Evolutionary conservation across 2,888 invertebrate genomes (phyloP), one percentile per base, ranked within the genome.

Genomic region (Pollenia angustigena): DNA sequence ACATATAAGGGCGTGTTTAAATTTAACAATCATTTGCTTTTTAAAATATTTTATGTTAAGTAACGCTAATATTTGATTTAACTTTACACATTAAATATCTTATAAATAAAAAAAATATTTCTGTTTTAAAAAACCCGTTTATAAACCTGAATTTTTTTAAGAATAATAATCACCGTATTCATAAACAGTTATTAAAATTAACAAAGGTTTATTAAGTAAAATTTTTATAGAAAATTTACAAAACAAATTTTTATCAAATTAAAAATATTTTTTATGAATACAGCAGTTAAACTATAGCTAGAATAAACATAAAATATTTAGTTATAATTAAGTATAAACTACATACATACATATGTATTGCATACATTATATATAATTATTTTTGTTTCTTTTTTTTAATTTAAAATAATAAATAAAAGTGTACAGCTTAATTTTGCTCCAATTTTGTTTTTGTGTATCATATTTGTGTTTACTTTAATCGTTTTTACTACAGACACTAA

Each of bases 401-500:
- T 62, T 71, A 32, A 54, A 54, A 48, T 72, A 42, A 32, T n/a
- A 48, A 68, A 64, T 44, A 42, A 71, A 71, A 80, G 50, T 54
- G 23, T 80, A 46, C 54, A 80, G 62, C 62, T 72, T 46, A 62
- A 58, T 72, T 86, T 76, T 83, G 86, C 54, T 81, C 86, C 48
- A 83, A 72, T 86, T 83, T 60, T 46, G n/a, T 71, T 80, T 80
- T 82, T 74, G 48, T 87, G 68, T 81, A 76, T 81, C 84, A 87
- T 76, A 83, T 42, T 81, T 71, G 68, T 62, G 18, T 79, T 69
- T 69, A 75, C 64, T 72, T 64, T 48, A 18, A 54, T 72, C 69
- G 44, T 56, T 66, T 71, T 75, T 81, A 76, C 58, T 81, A 52
- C 56, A 87, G 87, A 78, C 78, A 87, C 81, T 81, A 81, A 71